A percentile compares a stretch with the other conserved stretches of the same genome.
phyloP scores from a whole-genome alignment of 2,113 vertebrate species.

The Lontra canadensis region DNA sequence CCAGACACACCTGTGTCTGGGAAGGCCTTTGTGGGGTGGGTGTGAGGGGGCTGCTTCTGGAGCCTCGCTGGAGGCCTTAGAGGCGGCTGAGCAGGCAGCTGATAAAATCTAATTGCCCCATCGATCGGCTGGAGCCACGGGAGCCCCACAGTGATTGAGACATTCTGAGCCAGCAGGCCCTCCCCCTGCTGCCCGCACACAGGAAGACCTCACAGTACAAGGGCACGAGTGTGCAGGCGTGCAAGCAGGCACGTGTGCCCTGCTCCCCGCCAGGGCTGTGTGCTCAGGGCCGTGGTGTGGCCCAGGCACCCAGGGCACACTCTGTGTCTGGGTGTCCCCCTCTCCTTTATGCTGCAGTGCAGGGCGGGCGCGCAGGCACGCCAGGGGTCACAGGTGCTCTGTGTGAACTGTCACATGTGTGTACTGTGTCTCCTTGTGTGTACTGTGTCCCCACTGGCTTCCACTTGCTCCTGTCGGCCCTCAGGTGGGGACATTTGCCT shows the following conservation, averaged over 20 bases:
- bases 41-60: not conserved
- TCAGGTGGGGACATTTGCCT: not conserved
- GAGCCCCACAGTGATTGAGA: constrained; percentile 79
- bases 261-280: not conserved
- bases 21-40: not conserved
- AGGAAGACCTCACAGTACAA: constrained; percentile 17
- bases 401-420: not conserved
- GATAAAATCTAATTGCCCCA: constrained; percentile 88
- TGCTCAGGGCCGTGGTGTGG: not conserved
- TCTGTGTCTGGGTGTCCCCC: not conserved
- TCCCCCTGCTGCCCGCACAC: not conserved
- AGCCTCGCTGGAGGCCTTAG: not conserved
- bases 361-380: rapidly evolving
- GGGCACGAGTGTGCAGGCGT: not conserved
- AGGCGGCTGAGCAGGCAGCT: constrained; percentile 64
- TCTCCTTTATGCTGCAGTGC: not conserved
- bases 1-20: not conserved
- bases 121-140: constrained; percentile 81
- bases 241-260: not conserved
- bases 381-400: not conserved
- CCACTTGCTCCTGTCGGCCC: not conserved
- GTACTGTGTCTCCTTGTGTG: not conserved
- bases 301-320: not conserved
- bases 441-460: not conserved
- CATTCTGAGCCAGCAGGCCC: constrained; percentile 65